Base-by-base conservation (phyloP, 2,888 invertebrate genomes). In the Ophion ventricosus region DNA sequence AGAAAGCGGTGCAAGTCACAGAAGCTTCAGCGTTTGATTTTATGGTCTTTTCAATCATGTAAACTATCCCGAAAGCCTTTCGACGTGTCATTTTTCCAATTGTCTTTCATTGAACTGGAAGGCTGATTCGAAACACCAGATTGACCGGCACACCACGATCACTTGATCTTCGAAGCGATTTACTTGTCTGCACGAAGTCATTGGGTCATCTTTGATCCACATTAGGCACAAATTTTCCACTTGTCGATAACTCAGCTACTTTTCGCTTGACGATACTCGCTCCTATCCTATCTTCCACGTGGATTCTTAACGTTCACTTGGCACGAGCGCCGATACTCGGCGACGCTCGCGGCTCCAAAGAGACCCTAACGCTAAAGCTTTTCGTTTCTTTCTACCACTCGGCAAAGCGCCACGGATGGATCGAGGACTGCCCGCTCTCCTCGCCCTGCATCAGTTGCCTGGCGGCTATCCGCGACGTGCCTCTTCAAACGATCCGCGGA, bases 401-500 rank as follows among this genome's bases (percentile, higher is more conserved):
- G 35, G 25, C 56, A 79, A 70, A 57, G 43, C 14, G 66, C 29
- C 20, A 17, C 66, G 56, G 43, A 76, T 64, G 63, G 80, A 77
- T 80, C 59, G 66, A 80, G 67, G 54, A 20, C 25, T 49, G 29
- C 25, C 25, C 25, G 23, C 43, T 76, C 57, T 61, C 25, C 40
- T 56, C 20, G 29, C 56, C 29, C 11, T 54, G 17, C 59, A 59
- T 59, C 77, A 67, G 26, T 64, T 79, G 63, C 73, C 72, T 67
- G 82, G 79, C 75, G 67, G 67, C 82, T n/a, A 54, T 76, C 61
- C 72, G 56, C 72, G 56, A 70, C 40, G 57, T 61, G 78, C 26
- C 82, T 64, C 82, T 85, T 80, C 66, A 85, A 85, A 82, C 57
- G 73, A 54, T 67, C 57, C 80, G 43, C 82, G 76, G 78, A 82